Percentiles rank a stretch among this genome's conserved stretches.
Evolutionary conservation across 2,113 vertebrate species (phyloP).

Genomic region (Notiomystis cincta): DNA sequence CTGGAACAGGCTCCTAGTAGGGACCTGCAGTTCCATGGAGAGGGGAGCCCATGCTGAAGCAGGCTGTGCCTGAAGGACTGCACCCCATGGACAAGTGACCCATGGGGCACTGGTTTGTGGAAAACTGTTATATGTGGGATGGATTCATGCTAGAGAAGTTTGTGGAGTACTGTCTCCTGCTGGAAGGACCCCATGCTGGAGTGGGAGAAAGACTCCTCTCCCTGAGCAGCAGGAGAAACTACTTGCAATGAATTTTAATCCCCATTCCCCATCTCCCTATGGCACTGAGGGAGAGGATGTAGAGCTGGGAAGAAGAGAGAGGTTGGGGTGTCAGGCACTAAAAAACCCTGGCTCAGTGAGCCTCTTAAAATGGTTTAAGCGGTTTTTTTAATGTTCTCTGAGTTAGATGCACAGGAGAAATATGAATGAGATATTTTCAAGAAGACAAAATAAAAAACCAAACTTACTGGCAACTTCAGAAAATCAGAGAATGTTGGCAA

Average conservation of each 20-base stretch:
- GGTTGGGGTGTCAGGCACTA: background rate
- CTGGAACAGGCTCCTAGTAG: background rate
- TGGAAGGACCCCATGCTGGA: background rate
- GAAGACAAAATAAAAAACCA: background rate
- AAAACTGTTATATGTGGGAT: background rate
- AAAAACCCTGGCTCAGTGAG: background rate
- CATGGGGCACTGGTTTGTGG: too few relatives aligned
- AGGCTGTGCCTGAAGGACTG: background rate
- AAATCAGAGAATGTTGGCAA: background rate
- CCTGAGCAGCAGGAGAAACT: background rate
- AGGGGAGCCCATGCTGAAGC: background rate
- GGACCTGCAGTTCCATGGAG: background rate
- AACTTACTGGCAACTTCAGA: background rate
- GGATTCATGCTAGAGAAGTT: background rate
- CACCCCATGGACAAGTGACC: background rate
- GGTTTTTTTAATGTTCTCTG: background rate
- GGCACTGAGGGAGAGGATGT: background rate
- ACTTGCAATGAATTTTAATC: background rate
- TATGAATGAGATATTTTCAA: background rate
- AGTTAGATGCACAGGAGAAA: background rate
- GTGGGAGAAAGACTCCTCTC: background rate
- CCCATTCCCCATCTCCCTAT: background rate
- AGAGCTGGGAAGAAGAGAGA: background rate
- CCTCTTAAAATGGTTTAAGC: background rate
- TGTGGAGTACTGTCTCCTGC: accelerated